Evolutionary conservation across 30 jellyfish, hydroid and myxozoan genomes (phyloP), one percentile per base, ranked within the genome.

Genomic region (Cassiopea xamachana): DNA sequence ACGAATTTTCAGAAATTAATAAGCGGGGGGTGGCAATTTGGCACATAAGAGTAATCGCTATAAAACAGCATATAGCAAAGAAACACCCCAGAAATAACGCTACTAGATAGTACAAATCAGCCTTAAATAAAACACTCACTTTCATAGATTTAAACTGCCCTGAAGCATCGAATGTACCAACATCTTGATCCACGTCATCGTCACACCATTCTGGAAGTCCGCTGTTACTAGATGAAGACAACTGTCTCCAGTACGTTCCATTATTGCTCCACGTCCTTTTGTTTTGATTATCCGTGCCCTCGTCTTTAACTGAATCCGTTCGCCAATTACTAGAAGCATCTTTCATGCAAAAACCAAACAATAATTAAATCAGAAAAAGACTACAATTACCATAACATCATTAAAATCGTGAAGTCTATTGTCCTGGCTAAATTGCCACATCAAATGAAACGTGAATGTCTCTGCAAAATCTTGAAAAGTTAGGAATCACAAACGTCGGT

Each of bases 151-250:
- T 75, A 70, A 92, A 96, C 83, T 96, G 97, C 18, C 99, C 99
- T 8, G 98, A 91, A 3, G 98, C 82, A 81, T 96, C 99, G 87
- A 96, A 96, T 9, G 97, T 96, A 61, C 99, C 99, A 45, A 93
- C 97, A 60, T 75, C 93, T 19, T 75, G 92, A 60, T 93, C 98
- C 43, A 60, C 86, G 19, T 91, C 99, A 73, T 90, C 94, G 8
- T 86, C 94, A 68, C 99, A 96, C 99, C 99, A 96, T 78, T 96
- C 99, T 8, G 99, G 99, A 1, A 96, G 90, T 48, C 91, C 91
- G 76, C 90, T 69, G 80, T 61, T 91, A 48, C 83, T 48, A 18
- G 96, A 80, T 1, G 85, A 45, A 19, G 91, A 79, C 18, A 69
- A 48, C 67, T 71, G 87, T 62, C 86, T 80, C 96, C 96, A 89